phyloP scores from a whole-genome alignment of 2,888 invertebrate species.

The Sarcophaga caerulescens region DNA sequence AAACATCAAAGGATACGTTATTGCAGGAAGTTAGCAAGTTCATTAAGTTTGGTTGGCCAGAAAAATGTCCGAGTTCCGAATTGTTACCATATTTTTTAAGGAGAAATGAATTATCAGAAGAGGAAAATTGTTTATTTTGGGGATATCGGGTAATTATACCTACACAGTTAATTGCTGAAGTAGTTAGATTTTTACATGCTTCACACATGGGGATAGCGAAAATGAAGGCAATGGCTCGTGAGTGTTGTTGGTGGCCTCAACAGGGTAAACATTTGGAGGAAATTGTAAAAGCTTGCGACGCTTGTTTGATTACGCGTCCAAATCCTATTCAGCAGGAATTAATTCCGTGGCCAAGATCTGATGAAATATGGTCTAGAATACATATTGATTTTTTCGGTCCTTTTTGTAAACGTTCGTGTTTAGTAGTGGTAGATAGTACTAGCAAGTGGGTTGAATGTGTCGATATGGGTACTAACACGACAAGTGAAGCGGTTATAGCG shows the following conservation, averaged over 20 bases:
- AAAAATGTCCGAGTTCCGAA: slow-evolving; percentile 16
- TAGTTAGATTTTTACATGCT: slow-evolving; percentile 43
- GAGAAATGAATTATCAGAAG: slow-evolving; percentile 43
- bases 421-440: slow-evolving; percentile 68
- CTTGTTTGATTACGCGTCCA: slow-evolving; percentile 39
- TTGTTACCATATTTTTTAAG: slow-evolving; percentile 47
- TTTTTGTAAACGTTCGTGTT: slow-evolving; percentile 40
- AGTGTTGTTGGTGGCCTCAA: slow-evolving; percentile 70
- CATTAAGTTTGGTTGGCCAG: slow-evolving; percentile 26
- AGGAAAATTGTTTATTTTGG: slow-evolving; percentile 47
- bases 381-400: slow-evolving; percentile 35
- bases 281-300: slow-evolving; percentile 51
- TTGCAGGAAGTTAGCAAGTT: slow-evolving; percentile 25
- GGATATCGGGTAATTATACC: slow-evolving; percentile 41
- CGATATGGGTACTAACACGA: slow-evolving; percentile 33
- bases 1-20: neutral
- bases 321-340: no score
- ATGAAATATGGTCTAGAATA: slow-evolving; percentile 33
- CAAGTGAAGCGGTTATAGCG: slow-evolving; percentile 36
- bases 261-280: slow-evolving; percentile 69
- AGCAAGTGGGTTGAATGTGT: slow-evolving; percentile 70
- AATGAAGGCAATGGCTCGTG: slow-evolving; percentile 66
- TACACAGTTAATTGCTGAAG: neutral
- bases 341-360: slow-evolving; percentile 31
- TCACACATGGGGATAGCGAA: slow-evolving; percentile 65